Evolutionary conservation across 37 sponge, comb jelly and placozoan genomes (phyloP).

Genomic region (Aphrocallistes beatrix): DNA sequence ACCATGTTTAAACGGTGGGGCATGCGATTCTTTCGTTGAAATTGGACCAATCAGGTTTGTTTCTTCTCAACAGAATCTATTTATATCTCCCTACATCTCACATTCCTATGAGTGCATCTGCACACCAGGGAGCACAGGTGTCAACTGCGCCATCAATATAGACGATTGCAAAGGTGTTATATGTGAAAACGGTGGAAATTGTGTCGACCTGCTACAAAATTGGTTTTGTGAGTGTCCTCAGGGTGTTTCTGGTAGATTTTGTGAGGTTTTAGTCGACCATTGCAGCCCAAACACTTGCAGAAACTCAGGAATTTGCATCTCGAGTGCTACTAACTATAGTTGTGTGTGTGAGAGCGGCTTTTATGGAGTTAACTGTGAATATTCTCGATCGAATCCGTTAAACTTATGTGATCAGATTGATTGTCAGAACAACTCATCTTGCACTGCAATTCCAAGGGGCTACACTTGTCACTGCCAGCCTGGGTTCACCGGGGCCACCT

Average conservation of each 20-base stretch:
- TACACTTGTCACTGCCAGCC: slow-evolving; percentile 40
- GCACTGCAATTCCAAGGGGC: slow-evolving; percentile 30
- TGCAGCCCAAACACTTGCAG: slow-evolving; percentile 37
- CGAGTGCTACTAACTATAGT: not conserved
- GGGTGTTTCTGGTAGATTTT: slow-evolving; percentile 40
- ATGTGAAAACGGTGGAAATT: slow-evolving; percentile 36
- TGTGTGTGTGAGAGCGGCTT: slow-evolving; percentile 44
- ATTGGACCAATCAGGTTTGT: not conserved
- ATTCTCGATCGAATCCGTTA: slow-evolving; percentile 24
- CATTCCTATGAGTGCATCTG: slow-evolving; percentile 42
- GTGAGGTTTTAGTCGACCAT: slow-evolving; percentile 30
- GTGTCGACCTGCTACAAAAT: slow-evolving; percentile 33
- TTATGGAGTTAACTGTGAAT: slow-evolving; percentile 54
- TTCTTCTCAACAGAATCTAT: slow-evolving; percentile 15
- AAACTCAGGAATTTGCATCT: slow-evolving; percentile 34
- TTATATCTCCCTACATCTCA: slow-evolving; percentile 27
- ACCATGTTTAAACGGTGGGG: slow-evolving; percentile 35
- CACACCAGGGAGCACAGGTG: slow-evolving; percentile 37
- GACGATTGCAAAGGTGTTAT: slow-evolving; percentile 57
- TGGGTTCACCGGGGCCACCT: slow-evolving; percentile 30
- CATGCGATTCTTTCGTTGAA: slow-evolving; percentile 17
- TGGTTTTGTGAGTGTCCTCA: slow-evolving; percentile 38
- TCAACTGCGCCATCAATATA: slow-evolving; percentile 34
- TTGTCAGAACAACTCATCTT: slow-evolving; percentile 38
- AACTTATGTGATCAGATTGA: slow-evolving; percentile 25